Conservation (phyloP, 2,113 vertebrate species). For the Pampusana beccarii region DNA sequence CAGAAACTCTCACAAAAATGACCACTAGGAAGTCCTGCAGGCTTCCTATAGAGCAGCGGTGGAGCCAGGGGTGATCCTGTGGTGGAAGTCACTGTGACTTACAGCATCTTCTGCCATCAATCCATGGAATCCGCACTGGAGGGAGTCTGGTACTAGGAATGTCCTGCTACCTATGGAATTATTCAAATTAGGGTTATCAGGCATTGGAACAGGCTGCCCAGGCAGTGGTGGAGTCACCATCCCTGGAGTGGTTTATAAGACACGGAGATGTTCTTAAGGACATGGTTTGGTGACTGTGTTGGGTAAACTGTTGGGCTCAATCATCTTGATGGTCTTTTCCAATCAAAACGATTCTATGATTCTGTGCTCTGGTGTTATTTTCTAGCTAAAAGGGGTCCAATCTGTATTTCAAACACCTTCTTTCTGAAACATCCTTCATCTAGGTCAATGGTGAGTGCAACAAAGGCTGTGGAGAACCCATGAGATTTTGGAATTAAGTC, state of each 20-base stretch:
- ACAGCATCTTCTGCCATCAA: fast-evolving
- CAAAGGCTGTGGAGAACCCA: neutral
- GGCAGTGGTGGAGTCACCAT: no score
- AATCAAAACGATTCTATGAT: no score
- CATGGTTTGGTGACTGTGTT: no score
- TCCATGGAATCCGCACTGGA: neutral
- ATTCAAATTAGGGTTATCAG: no score
- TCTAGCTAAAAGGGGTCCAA: fast-evolving
- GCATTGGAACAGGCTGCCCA: no score
- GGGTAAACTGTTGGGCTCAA: no score
- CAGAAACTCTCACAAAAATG: neutral
- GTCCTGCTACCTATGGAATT: neutral
- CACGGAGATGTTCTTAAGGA: no score
- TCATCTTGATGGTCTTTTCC: no score
- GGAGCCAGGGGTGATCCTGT: neutral
- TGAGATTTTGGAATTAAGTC: neutral
- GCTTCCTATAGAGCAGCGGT: neutral
- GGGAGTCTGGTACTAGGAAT: fast-evolving
- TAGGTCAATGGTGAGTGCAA: fast-evolving
- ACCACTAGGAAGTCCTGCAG: constrained; percentile 43
- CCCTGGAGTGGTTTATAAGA: no score
- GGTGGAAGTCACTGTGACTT: neutral
- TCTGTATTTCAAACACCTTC: neutral
- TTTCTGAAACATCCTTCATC: neutral
- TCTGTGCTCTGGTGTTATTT: neutral